A percentile compares a stretch with the other conserved stretches of the same genome.
Conservation (phyloP, 2,888 invertebrate species). For the Temnothorax unifasciatus region DNA sequence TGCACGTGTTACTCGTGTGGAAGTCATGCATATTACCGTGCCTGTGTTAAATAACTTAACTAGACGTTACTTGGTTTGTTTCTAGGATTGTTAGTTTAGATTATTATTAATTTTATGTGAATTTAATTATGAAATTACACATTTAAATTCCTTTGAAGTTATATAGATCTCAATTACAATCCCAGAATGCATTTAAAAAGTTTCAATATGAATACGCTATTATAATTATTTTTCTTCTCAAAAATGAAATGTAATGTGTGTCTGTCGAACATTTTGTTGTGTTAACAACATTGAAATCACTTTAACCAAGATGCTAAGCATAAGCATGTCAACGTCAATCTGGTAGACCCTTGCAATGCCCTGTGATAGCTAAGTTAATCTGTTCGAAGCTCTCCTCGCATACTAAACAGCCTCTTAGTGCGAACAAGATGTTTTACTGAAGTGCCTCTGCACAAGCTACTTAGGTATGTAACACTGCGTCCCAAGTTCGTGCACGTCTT, state of each 20-base stretch:
- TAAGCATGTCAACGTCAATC: slow-evolving; percentile 71
- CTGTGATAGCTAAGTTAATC: slow-evolving; percentile 75
- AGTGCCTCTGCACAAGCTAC: slow-evolving; percentile 73
- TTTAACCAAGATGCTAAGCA: slow-evolving; percentile 67
- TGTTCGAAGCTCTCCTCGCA: slow-evolving; percentile 74
- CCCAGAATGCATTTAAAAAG: background rate
- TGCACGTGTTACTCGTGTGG: slow-evolving; percentile 30
- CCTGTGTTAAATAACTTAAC: slow-evolving; percentile 28
- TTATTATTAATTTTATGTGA: background rate
- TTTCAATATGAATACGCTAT: background rate
- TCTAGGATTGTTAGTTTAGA: background rate
- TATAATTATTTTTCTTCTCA: background rate
- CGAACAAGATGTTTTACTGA: slow-evolving; percentile 76
- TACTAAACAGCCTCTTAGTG: slow-evolving; percentile 75
- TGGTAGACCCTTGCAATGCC: slow-evolving; percentile 60
- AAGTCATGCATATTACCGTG: slow-evolving; percentile 6
- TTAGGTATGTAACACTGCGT: slow-evolving; percentile 74
- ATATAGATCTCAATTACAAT: background rate
- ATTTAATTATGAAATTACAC: background rate
- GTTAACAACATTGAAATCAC: slow-evolving; percentile 65
- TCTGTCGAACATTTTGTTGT: background rate
- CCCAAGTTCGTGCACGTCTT: slow-evolving; percentile 74
- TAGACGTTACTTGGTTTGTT: slow-evolving; percentile 22
- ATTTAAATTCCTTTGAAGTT: background rate
- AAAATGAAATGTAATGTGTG: background rate